Percentiles rank a stretch among this genome's conserved stretches.
Evolutionary conservation across 2,888 invertebrate species (phyloP).

Genomic region (Erynnis tages): DNA sequence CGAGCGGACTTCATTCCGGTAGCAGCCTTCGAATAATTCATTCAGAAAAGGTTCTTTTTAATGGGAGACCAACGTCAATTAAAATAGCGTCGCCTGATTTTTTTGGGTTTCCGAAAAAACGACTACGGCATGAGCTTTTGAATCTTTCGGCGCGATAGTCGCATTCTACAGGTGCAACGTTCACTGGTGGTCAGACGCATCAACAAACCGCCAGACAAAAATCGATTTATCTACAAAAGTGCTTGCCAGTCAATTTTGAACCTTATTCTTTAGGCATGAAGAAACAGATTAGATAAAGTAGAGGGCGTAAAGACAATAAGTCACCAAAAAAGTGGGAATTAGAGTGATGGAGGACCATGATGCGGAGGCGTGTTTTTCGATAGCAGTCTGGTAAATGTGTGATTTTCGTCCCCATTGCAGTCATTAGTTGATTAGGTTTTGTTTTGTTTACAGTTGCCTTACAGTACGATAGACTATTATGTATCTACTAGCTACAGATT

Average conservation of each 20-base stretch:
- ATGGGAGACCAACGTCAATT: slow-evolving; percentile 68
- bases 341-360: slow-evolving; percentile 45
- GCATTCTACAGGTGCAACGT: slow-evolving; percentile 73
- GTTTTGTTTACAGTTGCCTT: too few relatives aligned
- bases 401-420: background rate
- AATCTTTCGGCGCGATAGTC: slow-evolving; percentile 72
- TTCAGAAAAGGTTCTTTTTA: slow-evolving; percentile 57
- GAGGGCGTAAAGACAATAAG: background rate
- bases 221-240: slow-evolving; percentile 20
- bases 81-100: slow-evolving; percentile 64
- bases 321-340: slow-evolving; percentile 47
- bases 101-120: slow-evolving; percentile 58
- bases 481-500: too few relatives aligned
- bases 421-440: background rate
- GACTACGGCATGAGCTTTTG: slow-evolving; percentile 62
- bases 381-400: background rate
- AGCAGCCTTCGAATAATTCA: slow-evolving; percentile 66
- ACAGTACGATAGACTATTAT: too few relatives aligned
- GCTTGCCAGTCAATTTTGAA: slow-evolving; percentile 36
- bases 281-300: background rate
- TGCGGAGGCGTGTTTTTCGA: slow-evolving; percentile 2
- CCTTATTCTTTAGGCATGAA: slow-evolving; percentile 35
- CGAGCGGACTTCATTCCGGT: slow-evolving; percentile 67
- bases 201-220: slow-evolving; percentile 42
- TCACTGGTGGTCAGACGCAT: slow-evolving; percentile 66